Evolutionary conservation across 2,797 vertebrate species (phyloP), one percentile per base, ranked within the genome.

Genomic region (Syngnathus rostellatus): DNA sequence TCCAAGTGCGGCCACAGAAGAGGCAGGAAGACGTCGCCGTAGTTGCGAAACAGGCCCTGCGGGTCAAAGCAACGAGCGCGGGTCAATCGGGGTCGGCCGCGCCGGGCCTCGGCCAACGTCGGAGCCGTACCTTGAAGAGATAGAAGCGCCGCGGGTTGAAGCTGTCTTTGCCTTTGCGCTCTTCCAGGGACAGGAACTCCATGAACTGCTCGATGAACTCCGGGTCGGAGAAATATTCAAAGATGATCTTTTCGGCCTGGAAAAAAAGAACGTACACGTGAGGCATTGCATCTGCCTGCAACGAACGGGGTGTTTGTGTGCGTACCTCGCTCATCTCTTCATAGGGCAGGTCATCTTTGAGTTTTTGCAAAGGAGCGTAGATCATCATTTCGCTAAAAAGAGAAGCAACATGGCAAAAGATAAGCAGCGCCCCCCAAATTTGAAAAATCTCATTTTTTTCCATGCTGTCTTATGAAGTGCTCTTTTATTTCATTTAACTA

Each of bases 91-190:
- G 61, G 6, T 25, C 12, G 45, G 9, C 21, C 21, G 21, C 7
- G 60, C 12, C 12, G 8, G 8, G 62, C 4, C 62, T 5, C 9
- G 46, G 31, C 8, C 12, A 6, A 43, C 0, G 41, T 12, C 50
- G 50, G 65, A 50, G 72, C 75, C 65, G 62, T 70, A 99, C 97
- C 95, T 98, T 99, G 87, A 99, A 99, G 77, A 99, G 94, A 77
- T 93, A 97, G 89, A 96, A 99, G 75, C 94, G 93, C 54, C 95
- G 91, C 16, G 96, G 94, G 89, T 94, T 99, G 87, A 99, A 98
- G 84, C 94, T 98, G 91, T 99, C 96, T 88, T 98, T 99, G 83
- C 96, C 97, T 83, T 98, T 98, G 76, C 95, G 92, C 81, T 99
- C 97, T 92, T 99, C 97, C 84, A 99, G 90, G 76, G 95, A 97